Conservation (phyloP, 2,888 invertebrate species). For the Cataglyphis cursor region DNA sequence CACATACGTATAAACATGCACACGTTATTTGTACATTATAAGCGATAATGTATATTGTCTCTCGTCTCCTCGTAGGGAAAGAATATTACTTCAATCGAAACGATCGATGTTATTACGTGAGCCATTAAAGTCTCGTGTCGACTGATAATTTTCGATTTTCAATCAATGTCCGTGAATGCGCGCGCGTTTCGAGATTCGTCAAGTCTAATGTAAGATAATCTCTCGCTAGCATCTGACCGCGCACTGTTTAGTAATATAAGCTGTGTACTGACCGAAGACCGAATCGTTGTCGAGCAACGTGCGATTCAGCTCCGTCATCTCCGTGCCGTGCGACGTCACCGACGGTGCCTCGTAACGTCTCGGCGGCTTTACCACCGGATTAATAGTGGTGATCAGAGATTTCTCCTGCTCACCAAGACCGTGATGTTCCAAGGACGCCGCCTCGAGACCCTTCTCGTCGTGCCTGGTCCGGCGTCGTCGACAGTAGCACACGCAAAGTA, state of each 20-base stretch:
- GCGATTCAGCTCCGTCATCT: slow-evolving; percentile 94
- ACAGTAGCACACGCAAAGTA: slow-evolving; percentile 89
- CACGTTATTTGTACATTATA: slow-evolving; percentile 49
- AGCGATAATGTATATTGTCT: slow-evolving; percentile 28
- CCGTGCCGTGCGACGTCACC: slow-evolving; percentile 91
- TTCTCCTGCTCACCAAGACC: slow-evolving; percentile 95
- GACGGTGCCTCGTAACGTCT: slow-evolving; percentile 92
- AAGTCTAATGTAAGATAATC: slow-evolving; percentile 47
- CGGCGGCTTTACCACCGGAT: slow-evolving; percentile 94
- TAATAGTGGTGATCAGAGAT: slow-evolving; percentile 93
- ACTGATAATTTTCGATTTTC: slow-evolving; percentile 19
- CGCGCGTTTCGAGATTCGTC: slow-evolving; percentile 39
- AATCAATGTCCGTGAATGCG: slow-evolving; percentile 26
- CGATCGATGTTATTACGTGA: slow-evolving; percentile 25
- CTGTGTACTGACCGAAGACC: slow-evolving; percentile 90
- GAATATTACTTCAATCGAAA: slow-evolving; percentile 38
- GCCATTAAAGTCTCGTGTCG: slow-evolving; percentile 4
- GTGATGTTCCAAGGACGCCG: slow-evolving; percentile 92
- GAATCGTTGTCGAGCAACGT: slow-evolving; percentile 94
- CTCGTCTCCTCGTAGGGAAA: neutral
- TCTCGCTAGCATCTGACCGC: slow-evolving; percentile 75
- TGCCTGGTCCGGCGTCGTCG: slow-evolving; percentile 88
- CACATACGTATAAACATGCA: slow-evolving; percentile 29
- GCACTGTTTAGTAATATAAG: slow-evolving; percentile 82
- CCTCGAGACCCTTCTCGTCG: slow-evolving; percentile 88